These are phyloP conservation scores for Oligia latruncula DNA, from an alignment of 2,888 invertebrate genomes.

Conservation along the genomic window DNA sequence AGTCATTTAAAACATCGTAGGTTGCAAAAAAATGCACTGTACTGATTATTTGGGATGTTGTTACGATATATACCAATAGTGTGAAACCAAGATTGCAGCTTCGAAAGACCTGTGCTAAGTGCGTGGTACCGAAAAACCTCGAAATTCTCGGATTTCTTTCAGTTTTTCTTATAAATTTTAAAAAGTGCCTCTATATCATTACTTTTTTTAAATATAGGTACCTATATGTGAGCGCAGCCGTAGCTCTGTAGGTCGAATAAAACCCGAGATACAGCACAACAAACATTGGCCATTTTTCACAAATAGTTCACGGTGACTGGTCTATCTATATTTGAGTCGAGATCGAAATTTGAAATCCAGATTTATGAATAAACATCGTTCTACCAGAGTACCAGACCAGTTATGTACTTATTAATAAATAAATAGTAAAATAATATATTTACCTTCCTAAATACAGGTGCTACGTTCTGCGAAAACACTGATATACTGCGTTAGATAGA, in stretches of 20 bases:
- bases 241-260: background rate
- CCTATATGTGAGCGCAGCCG: background rate
- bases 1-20: background rate
- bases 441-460: constrained; percentile 6
- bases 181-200: background rate
- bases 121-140: background rate
- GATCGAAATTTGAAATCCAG: background rate
- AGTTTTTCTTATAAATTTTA: background rate
- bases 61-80: background rate
- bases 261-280: background rate
- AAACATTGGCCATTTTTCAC: background rate
- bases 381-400: too few species aligned
- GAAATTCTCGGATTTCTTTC: background rate
- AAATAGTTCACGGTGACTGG: background rate
- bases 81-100: background rate
- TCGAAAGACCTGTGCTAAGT: background rate
- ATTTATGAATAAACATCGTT: background rate
- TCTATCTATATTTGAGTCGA: background rate
- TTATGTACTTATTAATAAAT: too few species aligned
- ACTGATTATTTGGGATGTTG: background rate
- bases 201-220: background rate
- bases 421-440: background rate
- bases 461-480: constrained; percentile 7
- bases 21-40: background rate
- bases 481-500: background rate